Evolutionary conservation across 2,888 invertebrate genomes (phyloP).

Genomic region (Papilio protenor): DNA sequence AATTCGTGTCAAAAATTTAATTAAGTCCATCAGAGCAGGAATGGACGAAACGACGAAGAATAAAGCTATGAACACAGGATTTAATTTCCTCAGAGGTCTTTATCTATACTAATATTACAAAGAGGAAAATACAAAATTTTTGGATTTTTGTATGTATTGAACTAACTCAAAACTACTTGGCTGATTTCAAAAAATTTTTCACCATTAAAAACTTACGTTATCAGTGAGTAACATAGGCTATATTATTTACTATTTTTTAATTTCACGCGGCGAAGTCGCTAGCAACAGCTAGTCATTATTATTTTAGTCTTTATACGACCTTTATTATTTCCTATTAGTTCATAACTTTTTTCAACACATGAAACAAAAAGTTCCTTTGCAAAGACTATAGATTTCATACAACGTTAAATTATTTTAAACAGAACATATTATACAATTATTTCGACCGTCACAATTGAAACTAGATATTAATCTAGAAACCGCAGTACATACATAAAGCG

Average conservation of each 20-base stretch:
- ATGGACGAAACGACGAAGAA: conserved; percentile 38
- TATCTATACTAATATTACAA: too few relatives aligned
- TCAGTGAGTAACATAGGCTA: too few relatives aligned
- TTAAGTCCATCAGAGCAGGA: conserved; percentile 60
- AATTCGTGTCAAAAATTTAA: conserved; percentile 70
- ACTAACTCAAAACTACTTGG: too few relatives aligned
- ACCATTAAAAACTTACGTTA: too few relatives aligned
- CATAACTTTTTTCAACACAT: neutral
- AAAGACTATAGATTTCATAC: neutral
- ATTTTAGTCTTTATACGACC: neutral
- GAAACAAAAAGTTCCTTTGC: neutral
- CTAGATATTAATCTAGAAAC: conserved; percentile 18
- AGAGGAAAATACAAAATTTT: too few relatives aligned
- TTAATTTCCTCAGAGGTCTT: neutral
- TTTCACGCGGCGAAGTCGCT: too few relatives aligned
- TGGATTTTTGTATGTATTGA: too few relatives aligned
- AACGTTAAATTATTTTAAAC: neutral
- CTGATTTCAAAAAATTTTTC: too few relatives aligned
- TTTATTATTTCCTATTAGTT: neutral
- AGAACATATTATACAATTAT: neutral
- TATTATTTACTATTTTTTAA: too few relatives aligned
- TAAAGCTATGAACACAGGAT: conserved; percentile 31
- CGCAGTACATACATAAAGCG: neutral
- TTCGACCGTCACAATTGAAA: conserved; percentile 17
- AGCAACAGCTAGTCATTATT: too few relatives aligned